Conservation (phyloP, 2,113 vertebrate species). For the Syngnathoides biaculeatus region DNA sequence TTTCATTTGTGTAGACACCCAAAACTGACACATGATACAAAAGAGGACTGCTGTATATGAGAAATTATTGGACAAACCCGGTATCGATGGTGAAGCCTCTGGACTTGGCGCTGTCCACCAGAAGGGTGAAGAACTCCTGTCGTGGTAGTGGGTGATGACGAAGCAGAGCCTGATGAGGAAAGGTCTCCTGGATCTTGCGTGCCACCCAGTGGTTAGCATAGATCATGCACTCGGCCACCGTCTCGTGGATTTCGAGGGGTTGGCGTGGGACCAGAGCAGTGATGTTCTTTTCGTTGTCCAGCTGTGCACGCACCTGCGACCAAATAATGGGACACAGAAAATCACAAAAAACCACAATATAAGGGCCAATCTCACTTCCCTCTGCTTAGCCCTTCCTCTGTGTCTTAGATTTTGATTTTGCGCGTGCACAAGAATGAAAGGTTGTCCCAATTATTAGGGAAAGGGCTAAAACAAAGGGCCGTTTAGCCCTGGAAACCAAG, state of each 20-base stretch:
- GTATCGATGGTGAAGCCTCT: constrained; percentile 85
- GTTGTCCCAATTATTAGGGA: too few species aligned
- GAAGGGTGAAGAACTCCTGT: constrained; percentile 84
- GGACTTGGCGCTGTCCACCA: constrained; percentile 81
- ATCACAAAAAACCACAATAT: background rate
- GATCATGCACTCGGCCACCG: constrained; percentile 95
- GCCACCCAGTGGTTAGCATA: constrained; percentile 98
- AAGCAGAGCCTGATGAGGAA: constrained; percentile 85
- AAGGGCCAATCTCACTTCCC: too few species aligned
- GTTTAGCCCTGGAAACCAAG: too few species aligned
- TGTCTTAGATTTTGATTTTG: too few species aligned
- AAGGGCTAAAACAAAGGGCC: too few species aligned
- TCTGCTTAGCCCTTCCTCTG: too few species aligned
- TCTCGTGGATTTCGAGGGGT: constrained; percentile 92
- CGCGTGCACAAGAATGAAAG: too few species aligned
- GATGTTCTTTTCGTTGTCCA: constrained; percentile 85
- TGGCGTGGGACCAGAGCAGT: constrained; percentile 85
- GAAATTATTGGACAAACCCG: constrained; percentile 28
- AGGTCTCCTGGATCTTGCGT: constrained; percentile 82
- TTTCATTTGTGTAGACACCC: background rate
- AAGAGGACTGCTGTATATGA: background rate
- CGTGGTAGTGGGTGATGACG: constrained; percentile 85
- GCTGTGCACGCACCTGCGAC: constrained; percentile 77
- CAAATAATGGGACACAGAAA: background rate
- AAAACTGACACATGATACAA: background rate